Base-by-base conservation (phyloP, 2,888 invertebrate genomes). In the Julus scandinavius region DNA sequence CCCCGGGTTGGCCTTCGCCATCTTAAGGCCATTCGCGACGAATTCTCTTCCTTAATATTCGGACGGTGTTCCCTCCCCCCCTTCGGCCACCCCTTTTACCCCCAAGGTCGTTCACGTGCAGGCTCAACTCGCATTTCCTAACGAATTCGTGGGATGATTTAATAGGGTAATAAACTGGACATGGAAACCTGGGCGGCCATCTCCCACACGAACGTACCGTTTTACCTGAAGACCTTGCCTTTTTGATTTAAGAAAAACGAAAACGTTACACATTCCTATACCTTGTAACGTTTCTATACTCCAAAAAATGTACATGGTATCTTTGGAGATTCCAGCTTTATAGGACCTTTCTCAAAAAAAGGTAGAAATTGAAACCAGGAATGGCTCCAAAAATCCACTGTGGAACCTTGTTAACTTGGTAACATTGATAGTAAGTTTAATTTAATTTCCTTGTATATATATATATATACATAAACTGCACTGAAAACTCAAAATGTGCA, bases 1-100 rank as follows among this genome's bases (percentile, higher is more conserved):
- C 45, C 58, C 17, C 58, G n/a, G 17, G 58, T n/a, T 63, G 58
- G 58, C 58, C 58, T 63, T 63, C 58, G 58, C 58, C 58, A 63
- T 63, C n/a, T 63, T 63, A 63, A 63, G 58, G 58, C 58, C 58
- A 63, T n/a, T 63, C 58, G 58, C 58, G 58, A 63, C 58, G n/a
- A 63, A n/a, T 63, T 63, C 58, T 63, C 58, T 63, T 63, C 58
- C 58, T 63, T 63, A 63, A 63, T 63, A 63, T 63, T 63, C 58
- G 58, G 58, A 17, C 17, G 58, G 58, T 63, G 58, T 63, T n/a
- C 17, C 58, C 58, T 7, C 0, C 45, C 45, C 41, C 45, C 45
- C 45, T 45, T 63, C 58, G 58, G 58, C 58, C 58, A 63, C 58
- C 58, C 58, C 58, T 63, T 54, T 63, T 63, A 63, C 58, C 58